A percentile compares a stretch with the other conserved stretches of the same genome.
These are phyloP conservation scores for Drosophila neotestacea DNA, from an alignment of 2,888 invertebrate species.

Conservation along the genomic window DNA sequence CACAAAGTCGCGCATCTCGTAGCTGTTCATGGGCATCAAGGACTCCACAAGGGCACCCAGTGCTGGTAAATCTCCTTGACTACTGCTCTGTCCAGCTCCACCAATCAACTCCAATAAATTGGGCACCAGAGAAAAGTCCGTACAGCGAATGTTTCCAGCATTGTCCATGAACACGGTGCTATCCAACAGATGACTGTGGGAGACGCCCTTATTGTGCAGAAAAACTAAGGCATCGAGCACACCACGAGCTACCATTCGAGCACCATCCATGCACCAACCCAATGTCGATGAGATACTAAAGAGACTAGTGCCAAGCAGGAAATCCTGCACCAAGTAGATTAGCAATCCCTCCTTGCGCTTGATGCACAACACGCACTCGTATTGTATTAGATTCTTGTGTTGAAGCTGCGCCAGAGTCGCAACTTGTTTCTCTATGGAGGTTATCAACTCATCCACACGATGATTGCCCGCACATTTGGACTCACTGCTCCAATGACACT, in stretches of 20 bases:
- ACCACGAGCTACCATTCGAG: conserved; percentile 88
- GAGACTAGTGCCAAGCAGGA: conserved; percentile 86
- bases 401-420: conserved; percentile 89
- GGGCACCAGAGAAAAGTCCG: conserved; percentile 84
- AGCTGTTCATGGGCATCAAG: conserved; percentile 82
- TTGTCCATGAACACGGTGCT: conserved; percentile 91
- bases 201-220: conserved; percentile 92
- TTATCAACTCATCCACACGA: conserved; percentile 83
- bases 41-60: conserved; percentile 84
- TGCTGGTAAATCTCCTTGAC: conserved; percentile 84
- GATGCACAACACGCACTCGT: conserved; percentile 89
- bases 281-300: conserved; percentile 82
- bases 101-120: conserved; percentile 83
- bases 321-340: conserved; percentile 90
- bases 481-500: conserved; percentile 82
- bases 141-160: conserved; percentile 86
- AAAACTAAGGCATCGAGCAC: conserved; percentile 91
- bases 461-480: conserved; percentile 83
- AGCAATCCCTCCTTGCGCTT: conserved; percentile 88
- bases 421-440: conserved; percentile 91
- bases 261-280: conserved; percentile 86
- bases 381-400: conserved; percentile 91
- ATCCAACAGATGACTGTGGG: conserved; percentile 92
- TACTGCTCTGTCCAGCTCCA: conserved; percentile 73
- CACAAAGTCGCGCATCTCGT: conserved; percentile 85